These are phyloP conservation scores for Poeciliopsis turneri DNA, from an alignment of 2,797 vertebrate genomes.

Conservation along the genomic window DNA sequence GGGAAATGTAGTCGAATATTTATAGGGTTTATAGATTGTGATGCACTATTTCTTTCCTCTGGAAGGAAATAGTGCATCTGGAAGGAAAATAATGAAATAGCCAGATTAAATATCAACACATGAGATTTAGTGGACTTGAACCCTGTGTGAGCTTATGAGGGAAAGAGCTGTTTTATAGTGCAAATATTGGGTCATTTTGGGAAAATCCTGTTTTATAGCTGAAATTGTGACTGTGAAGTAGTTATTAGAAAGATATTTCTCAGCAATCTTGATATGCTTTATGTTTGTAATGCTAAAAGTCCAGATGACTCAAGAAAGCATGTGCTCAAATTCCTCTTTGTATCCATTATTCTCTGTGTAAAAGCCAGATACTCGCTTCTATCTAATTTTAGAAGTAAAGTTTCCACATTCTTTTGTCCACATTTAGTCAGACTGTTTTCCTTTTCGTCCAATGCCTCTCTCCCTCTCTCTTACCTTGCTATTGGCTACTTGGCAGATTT, in stretches of 20 bases:
- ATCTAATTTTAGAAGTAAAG: not conserved
- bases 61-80: not conserved
- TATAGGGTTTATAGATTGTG: slow-evolving; percentile 40
- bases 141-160: not conserved
- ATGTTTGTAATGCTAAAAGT: slow-evolving; percentile 7
- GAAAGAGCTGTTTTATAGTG: not conserved
- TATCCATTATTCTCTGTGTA: not conserved
- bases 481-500: slow-evolving; percentile 45
- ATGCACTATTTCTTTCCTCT: not conserved
- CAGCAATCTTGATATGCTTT: slow-evolving; percentile 2
- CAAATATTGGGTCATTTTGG: not conserved
- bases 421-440: slow-evolving; percentile 13
- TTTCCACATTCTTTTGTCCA: not conserved
- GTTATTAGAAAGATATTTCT: slow-evolving; percentile 14
- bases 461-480: not conserved
- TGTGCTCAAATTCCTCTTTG: not conserved
- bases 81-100: slow-evolving; percentile 18
- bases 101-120: not conserved
- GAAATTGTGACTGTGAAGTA: not conserved
- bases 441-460: not conserved
- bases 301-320: not conserved
- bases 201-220: not conserved
- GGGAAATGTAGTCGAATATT: slow-evolving; percentile 36
- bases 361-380: not conserved
- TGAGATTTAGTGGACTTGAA: not conserved